Base-by-base conservation (phyloP, 2,888 invertebrate genomes). In the Operophtera brumata region DNA sequence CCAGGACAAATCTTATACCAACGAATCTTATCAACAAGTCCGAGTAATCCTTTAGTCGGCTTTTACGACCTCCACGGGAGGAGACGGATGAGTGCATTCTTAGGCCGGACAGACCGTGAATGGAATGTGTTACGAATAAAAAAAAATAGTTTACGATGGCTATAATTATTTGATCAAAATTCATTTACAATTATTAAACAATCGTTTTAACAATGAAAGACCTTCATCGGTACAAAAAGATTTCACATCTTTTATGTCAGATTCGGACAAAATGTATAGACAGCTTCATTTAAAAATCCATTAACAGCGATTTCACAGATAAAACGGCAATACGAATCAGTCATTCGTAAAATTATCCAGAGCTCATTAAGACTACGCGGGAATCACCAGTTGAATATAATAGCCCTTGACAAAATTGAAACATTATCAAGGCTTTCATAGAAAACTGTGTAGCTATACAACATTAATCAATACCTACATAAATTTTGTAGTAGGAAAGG, bases 211-310 rank as follows among this genome's bases (percentile, higher is more conserved):
- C 8, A 26, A 26, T 8, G 8, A 2, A 26, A 26, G 1, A 26
- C 26, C 1, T 26, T 2, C 8, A 6, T 26, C 26, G 26, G 26
- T 26, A 30, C 30, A 1, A 30, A 30, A 8, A 2, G 7, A 2
- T 30, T 30, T 30, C 9, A 30, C 1, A 26, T 1, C 1, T 13
- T 50, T 55, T 55, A 47, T 50, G 42, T 34, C 26, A 35, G 26
- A 45, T 35, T 42, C 52, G 30, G 41, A 35, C 25, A 45, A 45
- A 43, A 39, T 28, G 28, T 42, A 37, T 35, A 11, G 37, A 28
- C 30, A 20, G 30, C 48, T 43, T 43, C 53, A 45, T 46, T 59
- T 54, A 50, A 53, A 59, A 57, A 47, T 54, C 43, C 56, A 57
- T 58, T 53, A 59, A 36, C 41, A 25, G 42, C 40, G 50, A 58